Conservation (phyloP, 1,140 invertebrate species). For the Stegodyphus mimosarum region DNA sequence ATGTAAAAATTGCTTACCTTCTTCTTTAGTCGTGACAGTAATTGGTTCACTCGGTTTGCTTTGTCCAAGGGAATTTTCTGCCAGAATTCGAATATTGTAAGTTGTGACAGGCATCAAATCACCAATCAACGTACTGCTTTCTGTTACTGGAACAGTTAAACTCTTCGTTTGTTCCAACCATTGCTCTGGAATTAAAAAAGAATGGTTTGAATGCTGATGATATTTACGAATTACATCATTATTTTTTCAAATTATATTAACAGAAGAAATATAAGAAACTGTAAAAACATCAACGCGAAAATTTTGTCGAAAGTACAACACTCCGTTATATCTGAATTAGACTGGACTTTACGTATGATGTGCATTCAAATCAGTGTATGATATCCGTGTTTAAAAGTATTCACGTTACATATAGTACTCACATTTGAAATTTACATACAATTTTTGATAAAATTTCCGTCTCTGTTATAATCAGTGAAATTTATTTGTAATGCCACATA, state of each 20-base stretch:
- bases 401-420: no score
- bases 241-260: neutral
- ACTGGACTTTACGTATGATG: no score
- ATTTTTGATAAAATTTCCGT: no score
- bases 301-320: no score
- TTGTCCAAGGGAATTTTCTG: slow-evolving; percentile 71
- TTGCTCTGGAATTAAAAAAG: slow-evolving; percentile 32
- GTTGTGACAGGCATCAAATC: slow-evolving; percentile 67
- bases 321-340: no score
- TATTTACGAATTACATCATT: neutral
- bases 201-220: neutral
- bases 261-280: no score
- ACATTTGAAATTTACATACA: no score
- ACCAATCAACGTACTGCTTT: slow-evolving; percentile 72
- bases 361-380: no score
- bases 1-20: slow-evolving; percentile 71
- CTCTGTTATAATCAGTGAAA: no score
- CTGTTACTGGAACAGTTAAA: slow-evolving; percentile 72
- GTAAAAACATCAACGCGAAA: no score
- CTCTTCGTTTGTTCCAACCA: slow-evolving; percentile 55
- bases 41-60: slow-evolving; percentile 87
- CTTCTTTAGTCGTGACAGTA: slow-evolving; percentile 84
- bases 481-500: no score
- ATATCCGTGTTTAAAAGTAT: no score
- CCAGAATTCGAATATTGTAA: slow-evolving; percentile 68